Conservation (phyloP, 35 echinoderm and acorn worm genomes). For the Chiridota heheva region DNA sequence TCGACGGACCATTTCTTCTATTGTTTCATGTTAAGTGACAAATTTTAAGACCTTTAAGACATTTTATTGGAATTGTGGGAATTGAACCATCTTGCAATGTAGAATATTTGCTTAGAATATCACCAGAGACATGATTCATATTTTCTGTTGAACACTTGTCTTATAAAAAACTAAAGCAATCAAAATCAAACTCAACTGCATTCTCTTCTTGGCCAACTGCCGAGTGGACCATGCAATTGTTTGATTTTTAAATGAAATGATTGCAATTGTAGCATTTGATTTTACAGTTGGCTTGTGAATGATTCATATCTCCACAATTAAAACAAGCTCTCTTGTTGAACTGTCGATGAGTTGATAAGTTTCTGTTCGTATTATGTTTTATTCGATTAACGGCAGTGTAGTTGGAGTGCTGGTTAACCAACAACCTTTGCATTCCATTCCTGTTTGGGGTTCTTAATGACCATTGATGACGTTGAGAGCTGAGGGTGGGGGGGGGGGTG, state of each 20-base stretch:
- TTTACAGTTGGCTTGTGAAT: conserved; percentile 23
- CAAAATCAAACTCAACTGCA: background rate
- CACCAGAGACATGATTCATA: background rate
- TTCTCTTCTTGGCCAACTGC: conserved; percentile 7
- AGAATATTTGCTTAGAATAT: conserved; percentile 9
- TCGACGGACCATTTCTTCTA: too few relatives aligned
- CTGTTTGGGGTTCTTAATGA: too few relatives aligned
- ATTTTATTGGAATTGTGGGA: background rate
- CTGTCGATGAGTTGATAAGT: too few relatives aligned
- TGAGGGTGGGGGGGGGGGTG: too few relatives aligned
- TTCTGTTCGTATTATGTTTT: too few relatives aligned
- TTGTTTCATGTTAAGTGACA: too few relatives aligned
- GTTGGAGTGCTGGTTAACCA: too few relatives aligned
- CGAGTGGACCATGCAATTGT: background rate
- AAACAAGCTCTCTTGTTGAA: too few relatives aligned
- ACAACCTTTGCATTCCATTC: too few relatives aligned
- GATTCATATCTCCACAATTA: conserved; percentile 17
- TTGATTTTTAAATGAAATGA: conserved; percentile 2
- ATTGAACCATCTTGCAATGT: background rate
- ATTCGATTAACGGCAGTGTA: too few relatives aligned
- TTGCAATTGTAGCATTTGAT: conserved; percentile 10
- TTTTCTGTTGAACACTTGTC: background rate
- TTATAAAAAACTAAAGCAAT: background rate
- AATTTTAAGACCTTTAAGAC: too few relatives aligned
- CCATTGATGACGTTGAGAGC: too few relatives aligned